Evolutionary conservation across 1,140 invertebrate genomes (phyloP).

Genomic region (Phthorimaea operculella): DNA sequence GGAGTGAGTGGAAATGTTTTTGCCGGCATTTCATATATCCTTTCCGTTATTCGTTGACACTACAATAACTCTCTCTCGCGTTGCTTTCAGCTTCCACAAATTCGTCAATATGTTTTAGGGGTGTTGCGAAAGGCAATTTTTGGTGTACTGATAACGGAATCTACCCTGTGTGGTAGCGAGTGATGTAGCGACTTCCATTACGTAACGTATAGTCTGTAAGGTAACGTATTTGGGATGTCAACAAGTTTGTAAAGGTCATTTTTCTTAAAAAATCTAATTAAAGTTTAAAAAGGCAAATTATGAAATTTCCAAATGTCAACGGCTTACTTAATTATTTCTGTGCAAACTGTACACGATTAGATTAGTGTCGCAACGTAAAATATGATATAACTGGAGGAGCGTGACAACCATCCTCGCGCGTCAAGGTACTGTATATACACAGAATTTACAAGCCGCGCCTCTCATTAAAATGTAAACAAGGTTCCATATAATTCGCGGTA

Average conservation of each 20-base stretch:
- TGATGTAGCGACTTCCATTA: too few species aligned
- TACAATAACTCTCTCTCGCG: conserved; percentile 17
- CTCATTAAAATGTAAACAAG: conserved; percentile 54
- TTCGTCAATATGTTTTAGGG: conserved; percentile 12
- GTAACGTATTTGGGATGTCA: too few species aligned
- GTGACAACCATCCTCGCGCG: too few species aligned
- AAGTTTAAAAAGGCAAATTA: too few species aligned
- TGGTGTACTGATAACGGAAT: background rate
- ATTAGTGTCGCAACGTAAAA: too few species aligned
- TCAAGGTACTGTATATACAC: conserved; percentile 24
- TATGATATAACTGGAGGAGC: too few species aligned
- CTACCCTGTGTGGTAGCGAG: background rate
- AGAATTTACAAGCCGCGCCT: conserved; percentile 32
- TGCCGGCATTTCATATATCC: conserved; percentile 17
- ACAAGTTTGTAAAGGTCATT: too few species aligned
- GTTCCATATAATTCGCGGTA: conserved; percentile 36
- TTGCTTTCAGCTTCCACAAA: conserved; percentile 12
- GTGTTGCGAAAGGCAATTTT: conserved; percentile 6
- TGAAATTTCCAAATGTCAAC: too few species aligned
- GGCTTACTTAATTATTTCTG: too few species aligned
- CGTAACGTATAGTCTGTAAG: too few species aligned
- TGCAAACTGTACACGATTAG: too few species aligned
- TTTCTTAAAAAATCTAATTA: too few species aligned
- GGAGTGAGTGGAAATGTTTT: conserved; percentile 11
- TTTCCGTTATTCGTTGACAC: conserved; percentile 16